Conservation (phyloP, 2,113 vertebrate species). For the Anoplopoma fimbria region DNA sequence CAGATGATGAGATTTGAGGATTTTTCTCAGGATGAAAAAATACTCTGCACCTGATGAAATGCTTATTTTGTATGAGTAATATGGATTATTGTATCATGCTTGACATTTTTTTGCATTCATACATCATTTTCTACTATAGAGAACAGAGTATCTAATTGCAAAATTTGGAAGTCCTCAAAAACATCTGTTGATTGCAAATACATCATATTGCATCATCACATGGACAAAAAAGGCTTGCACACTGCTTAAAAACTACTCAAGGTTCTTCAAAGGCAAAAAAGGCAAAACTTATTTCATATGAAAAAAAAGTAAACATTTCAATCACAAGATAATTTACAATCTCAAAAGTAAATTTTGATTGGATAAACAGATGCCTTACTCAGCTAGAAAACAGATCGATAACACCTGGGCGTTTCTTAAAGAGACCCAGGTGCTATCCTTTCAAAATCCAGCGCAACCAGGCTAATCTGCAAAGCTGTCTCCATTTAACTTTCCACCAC, state of each 20-base stretch:
- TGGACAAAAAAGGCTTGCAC: background rate
- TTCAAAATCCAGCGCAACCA: slow-evolving; percentile 29
- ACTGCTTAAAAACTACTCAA: background rate
- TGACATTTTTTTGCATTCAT: background rate
- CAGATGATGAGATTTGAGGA: background rate
- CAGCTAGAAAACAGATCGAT: slow-evolving; percentile 1
- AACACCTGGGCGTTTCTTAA: slow-evolving; percentile 32
- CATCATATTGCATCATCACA: background rate
- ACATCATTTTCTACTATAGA: no score
- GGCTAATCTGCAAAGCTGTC: slow-evolving; percentile 44
- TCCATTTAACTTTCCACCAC: slow-evolving; percentile 48
- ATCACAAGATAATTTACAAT: slow-evolving; percentile 2
- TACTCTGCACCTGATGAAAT: background rate
- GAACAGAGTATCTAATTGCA: no score
- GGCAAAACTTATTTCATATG: background rate
- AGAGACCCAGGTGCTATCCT: slow-evolving; percentile 40
- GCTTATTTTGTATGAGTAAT: background rate
- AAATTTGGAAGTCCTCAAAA: background rate
- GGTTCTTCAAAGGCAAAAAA: background rate
- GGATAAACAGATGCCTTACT: slow-evolving; percentile 20
- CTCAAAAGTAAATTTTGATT: background rate
- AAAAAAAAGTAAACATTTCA: slow-evolving; percentile 12
- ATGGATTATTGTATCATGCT: background rate
- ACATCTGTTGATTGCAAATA: background rate
- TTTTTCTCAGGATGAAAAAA: background rate